Evolutionary conservation across 2,113 vertebrate species (phyloP), one percentile per base, ranked within the genome.

Genomic region (Periophthalmus modestus): DNA sequence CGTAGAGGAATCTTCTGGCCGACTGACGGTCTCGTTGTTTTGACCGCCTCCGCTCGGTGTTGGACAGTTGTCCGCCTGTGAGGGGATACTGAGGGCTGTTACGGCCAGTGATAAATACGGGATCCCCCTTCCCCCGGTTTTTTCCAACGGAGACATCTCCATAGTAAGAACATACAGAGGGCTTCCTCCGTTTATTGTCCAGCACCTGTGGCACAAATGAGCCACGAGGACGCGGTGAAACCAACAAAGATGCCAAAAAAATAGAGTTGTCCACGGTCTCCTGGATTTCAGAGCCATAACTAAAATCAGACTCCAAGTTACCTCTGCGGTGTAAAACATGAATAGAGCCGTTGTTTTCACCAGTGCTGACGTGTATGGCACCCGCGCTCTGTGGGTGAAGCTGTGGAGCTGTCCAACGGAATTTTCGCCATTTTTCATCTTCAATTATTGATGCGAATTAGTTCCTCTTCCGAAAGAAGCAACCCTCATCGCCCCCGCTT

Each of bases 211-310:
- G 87, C 4, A 80, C 68, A n/a, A 23, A 89, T 65, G 33, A 89
- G 81, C 87, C 87, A 89, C 0, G 85, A 82, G 34, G 82, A 87
- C 46, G 71, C 85, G 0, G 79, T 85, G 62, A 87, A 89, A 0
- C 87, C 87, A 11, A 89, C 68, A 14, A 89, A 80, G 21, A 89
- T 68, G 9, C 85, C 87, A n/a, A 5, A 89, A 36, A 10, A 87
- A 11, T 9, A 89, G 67, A 23, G 74, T 74, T 5, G 74, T 80
- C 82, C 85, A 87, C 65, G 81, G 79, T 55, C 81, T 83, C 58
- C 87, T 69, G 0, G 79, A 72, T 7, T 78, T 87, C 23, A 82
- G 28, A 69, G 80, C 75, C 84, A 88, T 88, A 2, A 15, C 76
- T 6, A 18, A 65, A 34, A 13, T 9, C 58, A 3, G 21, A 5